Percentiles rank a stretch among this genome's conserved stretches.
Evolutionary conservation across 1,140 invertebrate genomes (phyloP).

Genomic region (Hyphantria cunea): DNA sequence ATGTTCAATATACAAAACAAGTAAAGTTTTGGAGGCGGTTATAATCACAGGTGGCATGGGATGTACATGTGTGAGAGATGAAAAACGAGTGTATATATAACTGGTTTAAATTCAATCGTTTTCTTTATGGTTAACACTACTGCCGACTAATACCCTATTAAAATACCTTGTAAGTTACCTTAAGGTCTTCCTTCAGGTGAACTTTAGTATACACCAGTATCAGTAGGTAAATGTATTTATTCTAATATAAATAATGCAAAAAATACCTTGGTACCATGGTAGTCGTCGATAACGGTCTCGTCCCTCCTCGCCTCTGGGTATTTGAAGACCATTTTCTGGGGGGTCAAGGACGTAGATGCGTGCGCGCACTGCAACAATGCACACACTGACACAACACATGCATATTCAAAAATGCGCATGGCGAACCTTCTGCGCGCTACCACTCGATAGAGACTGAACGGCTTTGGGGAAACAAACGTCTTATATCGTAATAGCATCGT

Average conservation of each 20-base stretch:
- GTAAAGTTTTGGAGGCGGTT: too few relatives aligned
- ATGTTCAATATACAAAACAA: too few relatives aligned
- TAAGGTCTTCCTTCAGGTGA: too few relatives aligned
- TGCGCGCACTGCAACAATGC: conserved; percentile 66
- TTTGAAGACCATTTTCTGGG: conserved; percentile 71
- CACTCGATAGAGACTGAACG: conserved; percentile 48
- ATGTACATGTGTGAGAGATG: too few relatives aligned
- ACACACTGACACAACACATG: conserved; percentile 48
- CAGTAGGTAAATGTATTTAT: too few relatives aligned
- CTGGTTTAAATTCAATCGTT: too few relatives aligned
- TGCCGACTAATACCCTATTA: too few relatives aligned
- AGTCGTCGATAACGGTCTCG: conserved; percentile 89
- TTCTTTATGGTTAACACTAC: too few relatives aligned
- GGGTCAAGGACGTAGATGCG: conserved; percentile 45
- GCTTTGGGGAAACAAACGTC: conserved; percentile 32
- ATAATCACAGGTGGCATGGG: too few relatives aligned
- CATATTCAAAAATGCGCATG: conserved; percentile 42
- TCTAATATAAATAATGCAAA: background rate
- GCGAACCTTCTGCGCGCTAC: conserved; percentile 35
- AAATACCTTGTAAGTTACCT: too few relatives aligned
- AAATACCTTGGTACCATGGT: conserved; percentile 91
- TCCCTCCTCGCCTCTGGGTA: conserved; percentile 92
- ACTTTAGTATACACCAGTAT: too few relatives aligned
- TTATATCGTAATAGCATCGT: conserved; percentile 52
- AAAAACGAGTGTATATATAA: too few relatives aligned